phyloP scores from a whole-genome alignment of 2,888 invertebrate genomes.

The Drosophila dives region DNA sequence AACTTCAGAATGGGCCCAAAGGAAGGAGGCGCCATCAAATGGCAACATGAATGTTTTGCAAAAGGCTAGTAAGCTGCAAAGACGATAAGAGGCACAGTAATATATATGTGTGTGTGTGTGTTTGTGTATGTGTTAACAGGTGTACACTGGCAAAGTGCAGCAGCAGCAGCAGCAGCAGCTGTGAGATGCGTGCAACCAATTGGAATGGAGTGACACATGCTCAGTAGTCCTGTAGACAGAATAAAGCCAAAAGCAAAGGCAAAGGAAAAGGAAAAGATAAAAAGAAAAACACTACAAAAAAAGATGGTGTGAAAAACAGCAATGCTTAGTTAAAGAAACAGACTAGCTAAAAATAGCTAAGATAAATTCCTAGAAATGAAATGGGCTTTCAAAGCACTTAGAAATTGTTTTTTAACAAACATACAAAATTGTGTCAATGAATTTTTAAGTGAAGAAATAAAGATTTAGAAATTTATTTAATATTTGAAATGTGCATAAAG shows the following conservation, averaged over 20 bases:
- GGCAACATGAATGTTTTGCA: conserved; percentile 25
- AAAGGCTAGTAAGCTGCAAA: conserved; percentile 42
- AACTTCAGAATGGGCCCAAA: conserved; percentile 26
- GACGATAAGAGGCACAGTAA: conserved; percentile 29
- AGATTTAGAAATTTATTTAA: not conserved
- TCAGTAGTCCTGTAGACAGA: conserved; percentile 29
- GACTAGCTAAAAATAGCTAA: not conserved
- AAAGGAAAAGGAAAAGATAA: not conserved
- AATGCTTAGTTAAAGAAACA: conserved; percentile 9
- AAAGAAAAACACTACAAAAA: not conserved
- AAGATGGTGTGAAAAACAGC: not conserved
- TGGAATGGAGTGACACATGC: conserved; percentile 69
- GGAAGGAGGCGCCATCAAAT: conserved; percentile 23
- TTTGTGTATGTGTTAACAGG: conserved; percentile 35
- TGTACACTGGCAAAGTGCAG: conserved; percentile 49
- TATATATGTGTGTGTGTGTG: conserved; percentile 6
- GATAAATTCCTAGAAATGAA: not conserved
- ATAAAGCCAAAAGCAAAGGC: conserved; percentile 8
- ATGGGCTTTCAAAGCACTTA: not conserved
- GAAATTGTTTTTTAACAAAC: not conserved
- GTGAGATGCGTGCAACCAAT: conserved; percentile 47
- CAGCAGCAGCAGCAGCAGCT: conserved; percentile 5
- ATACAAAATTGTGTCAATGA: not conserved
- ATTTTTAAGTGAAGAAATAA: not conserved
- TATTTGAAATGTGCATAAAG: not conserved